Base-by-base conservation (phyloP, 2,113 vertebrate species). In the Hydropotes inermis region DNA sequence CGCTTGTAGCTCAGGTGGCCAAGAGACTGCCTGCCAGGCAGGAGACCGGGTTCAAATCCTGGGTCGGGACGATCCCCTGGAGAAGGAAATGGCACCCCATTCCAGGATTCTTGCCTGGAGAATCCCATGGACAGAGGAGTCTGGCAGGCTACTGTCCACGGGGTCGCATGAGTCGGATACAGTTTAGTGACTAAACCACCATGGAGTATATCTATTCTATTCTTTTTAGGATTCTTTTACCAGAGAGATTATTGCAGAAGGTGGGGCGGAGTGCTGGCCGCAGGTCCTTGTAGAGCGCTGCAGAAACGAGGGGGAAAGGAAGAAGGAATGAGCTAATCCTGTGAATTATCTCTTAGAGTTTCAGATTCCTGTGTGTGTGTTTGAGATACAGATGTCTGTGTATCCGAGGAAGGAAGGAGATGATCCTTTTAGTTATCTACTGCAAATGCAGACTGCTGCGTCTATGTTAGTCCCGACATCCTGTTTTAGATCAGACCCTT, bases 211-310 rank as follows among this genome's bases (percentile, higher is more conserved):
- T 23, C 5, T 19, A 6, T 11, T 39, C 67, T 39, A 23, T 39
- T 70, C n/a, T 70, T 70, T 11, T 70, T 21, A 23, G 67, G n/a
- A 39, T 70, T 70, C 19, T 23, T 39, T 70, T 39, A 39, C n/a
- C 67, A 6, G 9, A 23, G 19, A 70, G n/a, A 12, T 12, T 10
- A 23, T 39, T 70, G 67, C 67, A 12, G 67, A 70, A 70, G 23
- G 67, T 23, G 10, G n/a, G 67, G 67, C 67, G 39, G n/a, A 39
- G n/a, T 36, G 67, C 67, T 39, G 19, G n/a, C 3, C 67, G 23
- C 10, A 12, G 19, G 19, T 12, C 19, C 10, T 3, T 36, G 10
- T 6, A 39, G n/a, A 23, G n/a, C 10, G 1, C 67, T 12, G 12
- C n/a, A 70, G 19, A 23, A 36, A 12, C 10, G 5, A 36, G 19